Evolutionary conservation across 2,888 invertebrate genomes (phyloP).

Genomic region (Miltochrista miniata): DNA sequence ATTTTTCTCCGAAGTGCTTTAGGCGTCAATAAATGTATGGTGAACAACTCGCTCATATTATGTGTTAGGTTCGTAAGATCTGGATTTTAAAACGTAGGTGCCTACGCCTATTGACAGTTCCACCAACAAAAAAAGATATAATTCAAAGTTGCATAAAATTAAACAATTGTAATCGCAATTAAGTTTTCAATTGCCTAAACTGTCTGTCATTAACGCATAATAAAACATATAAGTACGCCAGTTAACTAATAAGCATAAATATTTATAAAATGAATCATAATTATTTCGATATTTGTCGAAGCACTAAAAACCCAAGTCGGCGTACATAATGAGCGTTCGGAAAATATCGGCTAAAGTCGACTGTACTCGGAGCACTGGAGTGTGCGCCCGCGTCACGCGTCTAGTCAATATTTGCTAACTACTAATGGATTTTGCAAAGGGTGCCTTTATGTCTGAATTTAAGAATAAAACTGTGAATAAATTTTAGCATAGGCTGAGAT

Average conservation of each 20-base stretch:
- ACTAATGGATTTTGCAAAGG: slow-evolving; percentile 60
- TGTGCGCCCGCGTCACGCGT: slow-evolving; percentile 36
- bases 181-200: too few species aligned
- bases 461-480: slow-evolving; percentile 30
- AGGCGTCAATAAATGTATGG: too few species aligned
- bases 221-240: slow-evolving; percentile 8
- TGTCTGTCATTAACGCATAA: background rate
- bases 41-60: too few species aligned
- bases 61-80: too few species aligned
- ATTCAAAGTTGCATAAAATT: too few species aligned
- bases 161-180: too few species aligned
- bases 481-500: background rate
- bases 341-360: slow-evolving; percentile 20
- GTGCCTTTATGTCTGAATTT: slow-evolving; percentile 28
- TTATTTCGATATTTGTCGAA: slow-evolving; percentile 19
- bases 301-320: slow-evolving; percentile 29
- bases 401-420: slow-evolving; percentile 54
- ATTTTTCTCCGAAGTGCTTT: too few species aligned
- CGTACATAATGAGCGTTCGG: slow-evolving; percentile 30
- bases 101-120: too few species aligned
- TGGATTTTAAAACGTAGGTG: too few species aligned
- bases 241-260: slow-evolving; percentile 18
- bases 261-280: slow-evolving; percentile 27
- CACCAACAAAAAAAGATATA: too few species aligned
- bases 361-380: slow-evolving; percentile 9